Evolutionary conservation across 2,113 vertebrate species (phyloP).

Genomic region (Thermophis baileyi): DNA sequence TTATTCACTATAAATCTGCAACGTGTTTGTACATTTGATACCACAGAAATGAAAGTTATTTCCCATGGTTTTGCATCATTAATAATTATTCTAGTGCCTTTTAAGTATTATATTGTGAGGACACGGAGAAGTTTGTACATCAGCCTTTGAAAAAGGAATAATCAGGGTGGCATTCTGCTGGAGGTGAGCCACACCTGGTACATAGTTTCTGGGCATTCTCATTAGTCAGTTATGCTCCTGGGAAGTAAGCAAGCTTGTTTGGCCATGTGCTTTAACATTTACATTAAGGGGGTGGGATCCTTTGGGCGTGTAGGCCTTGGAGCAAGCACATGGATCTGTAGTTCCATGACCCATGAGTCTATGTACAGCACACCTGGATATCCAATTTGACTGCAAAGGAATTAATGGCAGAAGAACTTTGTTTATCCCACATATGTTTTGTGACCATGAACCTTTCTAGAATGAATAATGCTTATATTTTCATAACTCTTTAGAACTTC

Average conservation of each 20-base stretch:
- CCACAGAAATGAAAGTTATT: constrained; percentile 24
- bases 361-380: background rate
- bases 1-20: constrained; percentile 24
- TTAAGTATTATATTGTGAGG: constrained; percentile 16
- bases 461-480: background rate
- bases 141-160: constrained; percentile 17
- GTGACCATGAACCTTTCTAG: background rate
- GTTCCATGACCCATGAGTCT: background rate
- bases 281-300: background rate
- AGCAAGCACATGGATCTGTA: background rate
- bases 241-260: constrained; percentile 22
- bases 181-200: background rate
- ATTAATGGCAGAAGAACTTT: constrained; percentile 2
- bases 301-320: background rate
- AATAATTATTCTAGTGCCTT: constrained; percentile 36
- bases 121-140: background rate
- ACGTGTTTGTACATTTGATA: constrained; percentile 30
- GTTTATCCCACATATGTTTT: background rate
- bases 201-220: constrained; percentile 9
- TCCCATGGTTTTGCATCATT: background rate
- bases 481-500: background rate
- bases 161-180: constrained; percentile 8
- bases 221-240: constrained; percentile 17
- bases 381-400: background rate
- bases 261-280: constrained; percentile 19